Conservation (phyloP, 2,797 vertebrate genomes). For the Parotocinclus haroldoi region DNA sequence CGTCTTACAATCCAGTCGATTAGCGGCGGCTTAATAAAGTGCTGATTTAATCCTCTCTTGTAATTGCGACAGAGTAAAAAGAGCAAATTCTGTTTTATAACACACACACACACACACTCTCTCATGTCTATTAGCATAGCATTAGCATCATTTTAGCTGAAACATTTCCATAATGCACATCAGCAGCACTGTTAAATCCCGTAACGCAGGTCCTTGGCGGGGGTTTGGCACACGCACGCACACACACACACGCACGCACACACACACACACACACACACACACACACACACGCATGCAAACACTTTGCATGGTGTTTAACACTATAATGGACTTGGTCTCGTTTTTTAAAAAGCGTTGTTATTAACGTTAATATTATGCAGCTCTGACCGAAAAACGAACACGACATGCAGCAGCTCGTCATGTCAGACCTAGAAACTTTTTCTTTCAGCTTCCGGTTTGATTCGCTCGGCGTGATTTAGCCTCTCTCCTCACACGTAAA, state of each 20-base stretch:
- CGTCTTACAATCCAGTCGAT: conserved; percentile 51
- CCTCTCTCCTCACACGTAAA: too few relatives aligned
- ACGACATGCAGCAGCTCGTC: conserved; percentile 37
- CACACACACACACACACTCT: conserved; percentile 35
- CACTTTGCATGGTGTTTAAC: conserved; percentile 53
- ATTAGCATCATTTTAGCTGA: conserved; percentile 67
- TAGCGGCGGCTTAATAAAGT: conserved; percentile 44
- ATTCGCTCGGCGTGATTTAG: too few relatives aligned
- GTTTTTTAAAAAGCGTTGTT: too few relatives aligned
- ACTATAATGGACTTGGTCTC: conserved; percentile 76
- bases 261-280: conserved; percentile 67
- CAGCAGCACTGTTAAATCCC: conserved; percentile 67
- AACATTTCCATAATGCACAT: conserved; percentile 80
- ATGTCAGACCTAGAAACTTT: conserved; percentile 5
- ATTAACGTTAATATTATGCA: conserved; percentile 78
- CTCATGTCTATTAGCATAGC: conserved; percentile 44
- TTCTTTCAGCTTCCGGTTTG: too few relatives aligned
- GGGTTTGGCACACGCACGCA: conserved; percentile 46
- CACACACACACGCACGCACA: conserved; percentile 67
- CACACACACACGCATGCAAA: conserved; percentile 62
- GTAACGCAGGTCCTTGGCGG: conserved; percentile 71
- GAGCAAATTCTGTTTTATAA: conserved; percentile 10
- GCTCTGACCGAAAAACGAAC: conserved; percentile 69
- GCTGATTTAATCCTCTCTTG: neutral
- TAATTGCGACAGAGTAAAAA: conserved; percentile 5